Evolutionary conservation across 2,113 vertebrate species (phyloP).

Genomic region (Nibea albiflora): DNA sequence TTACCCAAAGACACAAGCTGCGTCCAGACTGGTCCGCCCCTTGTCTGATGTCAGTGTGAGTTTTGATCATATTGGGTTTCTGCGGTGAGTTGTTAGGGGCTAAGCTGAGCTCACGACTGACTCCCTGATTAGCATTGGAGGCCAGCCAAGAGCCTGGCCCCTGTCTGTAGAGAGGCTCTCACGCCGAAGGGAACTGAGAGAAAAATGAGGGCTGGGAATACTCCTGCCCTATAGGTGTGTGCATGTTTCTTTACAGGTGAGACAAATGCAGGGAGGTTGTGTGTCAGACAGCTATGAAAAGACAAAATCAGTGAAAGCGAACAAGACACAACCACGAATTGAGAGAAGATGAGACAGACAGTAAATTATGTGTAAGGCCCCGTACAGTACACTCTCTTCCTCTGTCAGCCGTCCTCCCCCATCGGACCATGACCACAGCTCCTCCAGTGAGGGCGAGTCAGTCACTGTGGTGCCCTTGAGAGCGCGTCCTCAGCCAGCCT

Average conservation of each 20-base stretch:
- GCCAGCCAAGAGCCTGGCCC: constrained; percentile 14
- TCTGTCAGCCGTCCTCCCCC: constrained; percentile 38
- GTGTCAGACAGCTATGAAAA: constrained; percentile 8
- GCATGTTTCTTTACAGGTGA: neutral
- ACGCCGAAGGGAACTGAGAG: neutral
- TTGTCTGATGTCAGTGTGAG: constrained; percentile 46
- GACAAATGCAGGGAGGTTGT: neutral
- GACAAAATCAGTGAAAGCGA: neutral
- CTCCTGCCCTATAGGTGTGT: constrained; percentile 5
- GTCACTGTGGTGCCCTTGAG: constrained; percentile 75
- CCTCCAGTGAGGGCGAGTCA: constrained; percentile 43
- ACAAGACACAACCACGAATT: constrained; percentile 8
- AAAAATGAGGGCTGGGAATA: constrained; percentile 19
- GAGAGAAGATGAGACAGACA: constrained; percentile 1
- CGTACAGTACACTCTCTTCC: constrained; percentile 5
- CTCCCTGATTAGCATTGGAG: constrained; percentile 59
- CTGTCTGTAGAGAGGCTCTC: constrained; percentile 34
- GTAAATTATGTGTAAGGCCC: neutral
- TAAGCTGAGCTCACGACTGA: constrained; percentile 45
- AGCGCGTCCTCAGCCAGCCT: constrained; percentile 57
- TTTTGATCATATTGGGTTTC: constrained; percentile 46
- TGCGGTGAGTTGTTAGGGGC: constrained; percentile 23
- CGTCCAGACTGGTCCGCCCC: constrained; percentile 20
- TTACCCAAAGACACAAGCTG: constrained; percentile 47
- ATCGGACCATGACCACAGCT: constrained; percentile 62